Conservation (phyloP, 2,113 vertebrate species). For the Campylorhamphus procurvoides region DNA sequence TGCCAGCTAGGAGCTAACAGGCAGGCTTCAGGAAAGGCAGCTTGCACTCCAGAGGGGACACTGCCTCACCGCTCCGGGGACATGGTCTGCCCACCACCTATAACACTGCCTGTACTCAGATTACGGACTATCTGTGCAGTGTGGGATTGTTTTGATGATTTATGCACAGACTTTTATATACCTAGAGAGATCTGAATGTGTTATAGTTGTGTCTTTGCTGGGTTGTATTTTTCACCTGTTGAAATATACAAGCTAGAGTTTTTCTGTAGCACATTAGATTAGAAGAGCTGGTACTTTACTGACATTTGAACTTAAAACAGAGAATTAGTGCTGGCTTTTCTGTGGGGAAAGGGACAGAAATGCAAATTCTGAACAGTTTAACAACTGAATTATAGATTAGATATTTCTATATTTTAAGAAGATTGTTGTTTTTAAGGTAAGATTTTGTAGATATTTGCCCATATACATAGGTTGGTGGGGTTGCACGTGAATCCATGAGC, state of each 20-base stretch:
- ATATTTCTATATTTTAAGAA: background rate
- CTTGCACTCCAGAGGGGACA: accelerated
- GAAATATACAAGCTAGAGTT: background rate
- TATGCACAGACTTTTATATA: background rate
- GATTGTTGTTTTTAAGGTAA: background rate
- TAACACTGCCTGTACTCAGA: accelerated
- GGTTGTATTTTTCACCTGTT: background rate
- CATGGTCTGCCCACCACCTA: background rate
- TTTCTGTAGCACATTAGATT: background rate
- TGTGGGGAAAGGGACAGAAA: background rate
- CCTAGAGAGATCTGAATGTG: background rate
- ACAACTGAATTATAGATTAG: background rate
- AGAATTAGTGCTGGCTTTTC: background rate
- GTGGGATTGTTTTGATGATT: background rate
- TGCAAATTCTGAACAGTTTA: background rate
- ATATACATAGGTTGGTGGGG: background rate
- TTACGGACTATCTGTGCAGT: accelerated
- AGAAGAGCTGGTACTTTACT: background rate
- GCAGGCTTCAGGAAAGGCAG: background rate
- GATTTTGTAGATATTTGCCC: background rate
- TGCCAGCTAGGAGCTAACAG: background rate
- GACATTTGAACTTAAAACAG: background rate
- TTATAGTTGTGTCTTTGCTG: background rate
- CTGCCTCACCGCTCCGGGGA: accelerated
- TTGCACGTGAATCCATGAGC: background rate